Percentiles rank a stretch among this genome's conserved stretches.
Conservation (phyloP, 2,888 invertebrate genomes). For the Seira musarum region DNA sequence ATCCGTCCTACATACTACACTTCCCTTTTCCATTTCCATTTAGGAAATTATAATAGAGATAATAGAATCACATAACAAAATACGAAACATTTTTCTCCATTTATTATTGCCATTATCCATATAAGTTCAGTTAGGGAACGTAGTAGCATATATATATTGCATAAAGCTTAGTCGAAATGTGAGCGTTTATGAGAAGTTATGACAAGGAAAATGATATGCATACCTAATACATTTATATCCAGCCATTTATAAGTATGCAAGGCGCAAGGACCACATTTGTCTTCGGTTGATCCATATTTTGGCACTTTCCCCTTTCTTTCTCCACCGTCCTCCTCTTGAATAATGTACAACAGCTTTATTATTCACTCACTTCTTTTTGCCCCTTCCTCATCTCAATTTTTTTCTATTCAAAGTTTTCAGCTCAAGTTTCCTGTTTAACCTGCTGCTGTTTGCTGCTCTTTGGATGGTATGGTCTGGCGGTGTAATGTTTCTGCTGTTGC, state of each 20-base stretch:
- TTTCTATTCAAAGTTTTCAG: slow-evolving; percentile 19
- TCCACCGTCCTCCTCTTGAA: slow-evolving; percentile 1
- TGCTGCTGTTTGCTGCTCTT: slow-evolving; percentile 19
- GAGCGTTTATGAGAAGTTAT: slow-evolving; percentile 35
- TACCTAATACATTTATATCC: no score
- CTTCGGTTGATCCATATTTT: slow-evolving; percentile 49
- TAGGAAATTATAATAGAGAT: no score
- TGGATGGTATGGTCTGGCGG: not conserved
- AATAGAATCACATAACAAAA: no score
- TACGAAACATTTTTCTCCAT: no score
- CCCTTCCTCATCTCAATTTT: slow-evolving; percentile 4
- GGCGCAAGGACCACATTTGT: slow-evolving; percentile 38
- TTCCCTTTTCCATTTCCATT: no score
- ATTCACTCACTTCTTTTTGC: slow-evolving; percentile 11
- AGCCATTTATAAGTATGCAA: no score
- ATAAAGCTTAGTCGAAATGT: no score
- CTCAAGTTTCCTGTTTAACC: slow-evolving; percentile 36
- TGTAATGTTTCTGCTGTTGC: slow-evolving; percentile 10
- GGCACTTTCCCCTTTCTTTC: slow-evolving; percentile 41
- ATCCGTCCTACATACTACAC: no score
- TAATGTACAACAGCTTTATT: slow-evolving; percentile 1
- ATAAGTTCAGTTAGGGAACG: no score
- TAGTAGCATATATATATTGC: no score
- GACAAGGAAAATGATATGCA: slow-evolving; percentile 25
- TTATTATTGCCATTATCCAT: no score